Evolutionary conservation across 1,140 invertebrate species (phyloP).

Genomic region (Hormaphis cornu): DNA sequence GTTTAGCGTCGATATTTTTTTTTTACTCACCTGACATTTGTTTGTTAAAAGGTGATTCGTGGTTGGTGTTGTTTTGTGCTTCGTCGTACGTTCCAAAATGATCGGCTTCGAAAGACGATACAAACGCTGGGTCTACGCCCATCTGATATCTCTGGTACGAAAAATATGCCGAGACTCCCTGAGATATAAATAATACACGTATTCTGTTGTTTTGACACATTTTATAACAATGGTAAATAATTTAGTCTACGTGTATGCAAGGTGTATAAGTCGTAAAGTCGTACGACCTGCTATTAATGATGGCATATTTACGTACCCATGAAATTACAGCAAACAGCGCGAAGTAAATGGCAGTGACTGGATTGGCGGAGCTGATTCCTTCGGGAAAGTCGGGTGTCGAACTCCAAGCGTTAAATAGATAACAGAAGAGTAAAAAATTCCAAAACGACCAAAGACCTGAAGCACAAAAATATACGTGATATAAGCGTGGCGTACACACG

Average conservation of each 20-base stretch:
- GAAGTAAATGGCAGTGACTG: conserved; percentile 26
- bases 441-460: conserved; percentile 20
- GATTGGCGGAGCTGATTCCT: conserved; percentile 22
- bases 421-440: conserved; percentile 25
- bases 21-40: conserved; percentile 13
- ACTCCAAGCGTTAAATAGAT: conserved; percentile 16
- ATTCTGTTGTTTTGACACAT: too few species aligned
- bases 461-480: neutral
- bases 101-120: conserved; percentile 23
- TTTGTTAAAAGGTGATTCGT: conserved; percentile 22
- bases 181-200: neutral
- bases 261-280: too few species aligned
- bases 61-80: conserved; percentile 12
- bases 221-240: too few species aligned
- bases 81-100: conserved; percentile 15
- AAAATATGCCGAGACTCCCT: conserved; percentile 5
- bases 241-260: too few species aligned
- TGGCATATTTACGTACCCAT: conserved; percentile 1
- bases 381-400: conserved; percentile 15
- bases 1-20: too few species aligned
- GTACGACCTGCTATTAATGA: too few species aligned
- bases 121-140: conserved; percentile 14
- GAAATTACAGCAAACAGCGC: conserved; percentile 23
- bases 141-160: conserved; percentile 18
- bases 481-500: neutral